Evolutionary conservation across 2,797 vertebrate species (phyloP).

Genomic region (Gadopsis marmoratus): DNA sequence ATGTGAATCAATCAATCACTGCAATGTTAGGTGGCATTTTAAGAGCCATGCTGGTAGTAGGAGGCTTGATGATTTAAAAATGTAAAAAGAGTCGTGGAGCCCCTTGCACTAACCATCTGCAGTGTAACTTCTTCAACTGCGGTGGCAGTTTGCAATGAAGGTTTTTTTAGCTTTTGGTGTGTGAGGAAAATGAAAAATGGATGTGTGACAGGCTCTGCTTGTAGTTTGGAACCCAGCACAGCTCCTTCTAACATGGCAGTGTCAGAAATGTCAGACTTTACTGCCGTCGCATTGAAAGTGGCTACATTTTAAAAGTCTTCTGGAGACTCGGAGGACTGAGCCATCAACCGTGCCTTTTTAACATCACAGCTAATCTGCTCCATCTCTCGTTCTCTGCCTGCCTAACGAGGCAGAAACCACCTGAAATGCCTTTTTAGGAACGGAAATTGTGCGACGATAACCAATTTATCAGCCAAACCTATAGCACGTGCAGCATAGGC

Average conservation of each 20-base stretch:
- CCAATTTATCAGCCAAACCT: slow-evolving; percentile 47
- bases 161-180: slow-evolving; percentile 40
- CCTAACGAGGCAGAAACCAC: slow-evolving; percentile 57
- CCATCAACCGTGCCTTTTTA: slow-evolving; percentile 41
- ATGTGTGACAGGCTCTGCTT: slow-evolving; percentile 49
- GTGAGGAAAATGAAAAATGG: slow-evolving; percentile 33
- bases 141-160: slow-evolving; percentile 39
- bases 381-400: slow-evolving; percentile 34
- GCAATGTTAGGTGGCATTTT: slow-evolving; percentile 20
- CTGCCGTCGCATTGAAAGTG: slow-evolving; percentile 42
- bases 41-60: neutral
- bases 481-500: slow-evolving; percentile 46
- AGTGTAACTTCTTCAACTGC: slow-evolving; percentile 32
- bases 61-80: slow-evolving; percentile 34
- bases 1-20: slow-evolving; percentile 33
- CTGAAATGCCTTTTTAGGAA: slow-evolving; percentile 50
- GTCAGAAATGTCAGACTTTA: slow-evolving; percentile 40
- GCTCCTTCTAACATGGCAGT: slow-evolving; percentile 35
- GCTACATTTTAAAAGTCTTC: slow-evolving; percentile 32
- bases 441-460: slow-evolving; percentile 37
- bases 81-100: slow-evolving; percentile 1
- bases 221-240: slow-evolving; percentile 31
- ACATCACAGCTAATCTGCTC: slow-evolving; percentile 51
- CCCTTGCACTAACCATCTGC: slow-evolving; percentile 13
- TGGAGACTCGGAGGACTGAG: slow-evolving; percentile 25